Percentiles rank a stretch among this genome's conserved stretches.
Conservation (phyloP, 2,888 invertebrate genomes). For the Meloe dianella region DNA sequence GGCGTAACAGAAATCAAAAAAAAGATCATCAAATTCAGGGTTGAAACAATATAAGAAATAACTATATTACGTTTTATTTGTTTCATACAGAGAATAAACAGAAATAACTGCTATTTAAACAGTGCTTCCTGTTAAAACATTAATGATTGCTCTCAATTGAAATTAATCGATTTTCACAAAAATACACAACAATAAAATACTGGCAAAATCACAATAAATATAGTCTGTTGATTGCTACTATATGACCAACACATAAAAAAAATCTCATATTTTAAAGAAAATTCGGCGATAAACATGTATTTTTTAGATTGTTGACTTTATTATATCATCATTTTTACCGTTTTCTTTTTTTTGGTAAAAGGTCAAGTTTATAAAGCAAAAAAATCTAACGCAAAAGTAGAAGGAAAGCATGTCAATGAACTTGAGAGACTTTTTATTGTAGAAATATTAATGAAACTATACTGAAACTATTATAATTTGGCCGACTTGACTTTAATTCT, state of each 20-base stretch:
- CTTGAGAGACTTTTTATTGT: neutral
- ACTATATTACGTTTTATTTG: neutral
- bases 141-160: neutral
- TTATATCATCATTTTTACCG: neutral
- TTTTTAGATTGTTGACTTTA: neutral
- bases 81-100: neutral
- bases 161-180: neutral
- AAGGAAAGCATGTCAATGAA: neutral
- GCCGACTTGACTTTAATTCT: neutral
- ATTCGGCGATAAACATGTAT: neutral
- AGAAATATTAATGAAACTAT: neutral
- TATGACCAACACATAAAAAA: too few relatives aligned
- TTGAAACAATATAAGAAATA: too few relatives aligned
- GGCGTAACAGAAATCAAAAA: too few relatives aligned
- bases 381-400: neutral
- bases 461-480: neutral
- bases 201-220: slow-evolving; percentile 23
- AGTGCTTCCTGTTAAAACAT: neutral
- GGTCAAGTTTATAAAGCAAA: slow-evolving; percentile 23
- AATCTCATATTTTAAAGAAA: too few relatives aligned
- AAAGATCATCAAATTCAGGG: too few relatives aligned
- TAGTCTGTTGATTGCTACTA: slow-evolving; percentile 24
- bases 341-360: too few relatives aligned
- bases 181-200: neutral
- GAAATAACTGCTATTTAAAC: neutral